Percentiles rank a stretch among this genome's conserved stretches.
phyloP scores from a whole-genome alignment of 2,797 vertebrate genomes.

The Anabacerthia variegaticeps region DNA sequence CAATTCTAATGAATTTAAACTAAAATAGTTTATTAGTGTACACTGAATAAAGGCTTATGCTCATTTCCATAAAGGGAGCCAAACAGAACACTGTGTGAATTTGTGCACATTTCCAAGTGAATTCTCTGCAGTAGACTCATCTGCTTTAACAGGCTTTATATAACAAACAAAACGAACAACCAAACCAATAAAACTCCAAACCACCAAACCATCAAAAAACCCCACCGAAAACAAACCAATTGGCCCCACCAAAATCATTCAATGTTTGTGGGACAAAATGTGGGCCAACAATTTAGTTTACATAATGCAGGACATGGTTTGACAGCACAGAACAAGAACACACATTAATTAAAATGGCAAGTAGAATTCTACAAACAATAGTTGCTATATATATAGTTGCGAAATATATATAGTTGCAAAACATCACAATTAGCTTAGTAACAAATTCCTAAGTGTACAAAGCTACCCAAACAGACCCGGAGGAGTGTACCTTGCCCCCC shows the following conservation, averaged over 20 bases:
- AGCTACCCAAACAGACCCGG: not conserved
- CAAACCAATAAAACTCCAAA: not conserved
- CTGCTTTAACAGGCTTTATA: not conserved
- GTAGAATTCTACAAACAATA: not conserved
- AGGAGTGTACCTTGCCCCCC: conserved; percentile 85
- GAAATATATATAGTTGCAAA: too few species aligned
- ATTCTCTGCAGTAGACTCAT: not conserved
- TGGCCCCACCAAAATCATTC: not conserved
- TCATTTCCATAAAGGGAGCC: not conserved
- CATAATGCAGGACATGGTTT: rapidly evolving
- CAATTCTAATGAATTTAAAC: not conserved
- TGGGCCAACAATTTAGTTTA: not conserved
- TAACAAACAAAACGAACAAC: not conserved
- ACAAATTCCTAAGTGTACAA: not conserved
- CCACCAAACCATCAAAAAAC: not conserved
- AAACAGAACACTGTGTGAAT: not conserved
- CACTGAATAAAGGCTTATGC: not conserved
- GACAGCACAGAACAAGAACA: not conserved
- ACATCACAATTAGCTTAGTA: not conserved
- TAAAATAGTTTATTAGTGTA: not conserved
- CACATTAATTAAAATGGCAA: not conserved
- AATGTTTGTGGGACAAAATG: not conserved
- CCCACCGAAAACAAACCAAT: rapidly evolving
- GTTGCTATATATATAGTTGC: not conserved
- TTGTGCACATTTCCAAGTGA: not conserved